Percentiles rank a stretch among this genome's conserved stretches.
phyloP scores from a whole-genome alignment of 1,140 invertebrate genomes.

The Drosophila lini region DNA sequence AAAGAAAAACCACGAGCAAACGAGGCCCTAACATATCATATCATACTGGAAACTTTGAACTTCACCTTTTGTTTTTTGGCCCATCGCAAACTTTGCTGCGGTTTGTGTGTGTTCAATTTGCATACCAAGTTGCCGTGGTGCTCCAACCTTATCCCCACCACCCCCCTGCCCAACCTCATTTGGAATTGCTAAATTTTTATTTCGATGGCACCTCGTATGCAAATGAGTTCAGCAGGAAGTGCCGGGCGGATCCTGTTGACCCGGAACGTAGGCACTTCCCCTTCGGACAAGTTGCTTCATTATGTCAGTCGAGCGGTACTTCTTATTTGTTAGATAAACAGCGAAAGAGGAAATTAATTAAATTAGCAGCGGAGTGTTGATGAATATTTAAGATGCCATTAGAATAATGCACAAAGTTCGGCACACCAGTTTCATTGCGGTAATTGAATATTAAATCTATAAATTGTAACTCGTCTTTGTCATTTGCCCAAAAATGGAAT shows the following conservation, averaged over 20 bases:
- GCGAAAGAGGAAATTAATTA: slow-evolving; percentile 61
- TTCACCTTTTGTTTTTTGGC: slow-evolving; percentile 50
- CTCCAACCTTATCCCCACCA: slow-evolving; percentile 1
- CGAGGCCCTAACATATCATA: slow-evolving; percentile 31
- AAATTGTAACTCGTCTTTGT: not conserved
- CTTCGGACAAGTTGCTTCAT: slow-evolving; percentile 62
- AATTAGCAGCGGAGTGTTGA: slow-evolving; percentile 33
- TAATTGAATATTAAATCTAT: slow-evolving; percentile 45
- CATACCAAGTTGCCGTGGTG: slow-evolving; percentile 38
- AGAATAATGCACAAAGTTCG: slow-evolving; percentile 28
- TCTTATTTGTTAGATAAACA: slow-evolving; percentile 51
- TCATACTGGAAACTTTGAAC: slow-evolving; percentile 44
- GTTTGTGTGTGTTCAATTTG: slow-evolving; percentile 58
- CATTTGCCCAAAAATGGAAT: not conserved
- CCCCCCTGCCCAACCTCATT: slow-evolving; percentile 15
- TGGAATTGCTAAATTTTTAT: slow-evolving; percentile 51
- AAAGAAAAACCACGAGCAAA: slow-evolving; percentile 2
- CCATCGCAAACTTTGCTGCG: slow-evolving; percentile 41
- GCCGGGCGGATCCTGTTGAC: slow-evolving; percentile 42
- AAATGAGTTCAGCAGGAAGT: slow-evolving; percentile 47
- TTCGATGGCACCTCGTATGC: slow-evolving; percentile 75
- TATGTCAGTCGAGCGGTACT: slow-evolving; percentile 33
- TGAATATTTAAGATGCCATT: slow-evolving; percentile 34
- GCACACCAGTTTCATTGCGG: slow-evolving; percentile 21
- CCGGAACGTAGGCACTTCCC: slow-evolving; percentile 53